Base-by-base conservation (phyloP, 2,797 vertebrate genomes). In the Tachyglossus aculeatus region DNA sequence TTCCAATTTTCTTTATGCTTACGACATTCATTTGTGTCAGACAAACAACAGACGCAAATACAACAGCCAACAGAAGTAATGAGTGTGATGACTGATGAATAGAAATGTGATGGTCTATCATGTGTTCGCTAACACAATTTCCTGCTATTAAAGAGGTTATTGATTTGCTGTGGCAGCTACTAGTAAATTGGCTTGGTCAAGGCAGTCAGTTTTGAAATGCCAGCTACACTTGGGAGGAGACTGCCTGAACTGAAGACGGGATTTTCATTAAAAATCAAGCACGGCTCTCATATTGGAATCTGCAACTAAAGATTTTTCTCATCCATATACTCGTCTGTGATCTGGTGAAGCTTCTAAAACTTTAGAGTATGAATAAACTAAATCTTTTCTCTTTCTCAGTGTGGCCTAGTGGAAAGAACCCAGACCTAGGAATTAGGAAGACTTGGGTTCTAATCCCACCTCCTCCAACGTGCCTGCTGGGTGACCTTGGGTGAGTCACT, bases 131-230 rank as follows among this genome's bases (percentile, higher is more conserved):
- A 19, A 68, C 69, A 61, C 64, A 27, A 61, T 34, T 70, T 79
- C 66, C 75, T 74, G 53, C 61, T 51, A 54, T 60, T 11, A 55
- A 73, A 63, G 40, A 84, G 57, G 67, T 41, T 78, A 62, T 45
- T 78, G 57, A 74, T 74, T 75, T 22, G 68, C 59, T 81, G 73
- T 67, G 74, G 76, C 60, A 67, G 70, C 57, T 67, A 73, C 74
- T 54, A 73, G 77, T 45, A 68, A 57, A 65, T 63, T 8, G 1
- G 22, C 61, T 60, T 52, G 80, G 72, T 63, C 77, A 43, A 57
- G 67, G 29, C 7, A 21, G 45, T 59, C 21, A 50, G 59, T 71
- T 70, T 29, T 43, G 31, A 75, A 57, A 65, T 6, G 3, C 21
- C 62, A 55, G 29, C 12, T 8, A 37, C 51, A 31, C 22, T 57